Evolutionary conservation across 1,140 invertebrate genomes (phyloP), one percentile per base, ranked within the genome.

Genomic region (Conopomorpha cramerella): DNA sequence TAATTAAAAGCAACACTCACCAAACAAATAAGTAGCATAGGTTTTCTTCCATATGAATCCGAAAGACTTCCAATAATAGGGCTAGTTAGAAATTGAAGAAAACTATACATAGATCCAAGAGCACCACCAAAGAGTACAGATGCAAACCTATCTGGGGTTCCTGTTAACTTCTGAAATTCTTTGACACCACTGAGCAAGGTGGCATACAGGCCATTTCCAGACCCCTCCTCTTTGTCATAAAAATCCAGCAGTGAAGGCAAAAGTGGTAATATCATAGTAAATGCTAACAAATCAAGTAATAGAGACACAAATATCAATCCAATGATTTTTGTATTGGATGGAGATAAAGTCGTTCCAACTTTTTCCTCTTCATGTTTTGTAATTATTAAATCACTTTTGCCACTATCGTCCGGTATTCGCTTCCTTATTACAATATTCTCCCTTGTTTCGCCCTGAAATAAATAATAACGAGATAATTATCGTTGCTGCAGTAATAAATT

Each of bases 71-170:
- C 97, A 35, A 96, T 84, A 38, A 99, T 86, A 0, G 97, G 96
- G 12, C 95, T 95, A 11, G 92, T 88, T 29, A 99, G 51, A 80
- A 98, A 99, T 79, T 99, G 96, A 17, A 99, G 77, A 65, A 97
- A 91, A 36, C 95, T 98, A 64, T 97, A 99, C 83, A 98, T 83
- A 1, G 97, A 99, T 0, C 97, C 97, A 4, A 99, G 78, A 41
- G 96, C 85, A 14, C 95, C 96, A 60, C 95, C 95, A 82, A 96
- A 96, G 18, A 99, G 78, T 33, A 98, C 94, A 36, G 91, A 91
- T 59, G 89, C 91, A 65, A 93, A 95, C 51, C 84, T 81, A 36
- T 91, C 87, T 3, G 95, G 95, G 19, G 90, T 90, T 36, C 93
- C 90, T n/a, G 96, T 84, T 6, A 89, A 53, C 29, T 81, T 70